These are phyloP conservation scores for Tubiluchus corallicola DNA, from an alignment of 2,888 invertebrate species.

Conservation along the genomic window DNA sequence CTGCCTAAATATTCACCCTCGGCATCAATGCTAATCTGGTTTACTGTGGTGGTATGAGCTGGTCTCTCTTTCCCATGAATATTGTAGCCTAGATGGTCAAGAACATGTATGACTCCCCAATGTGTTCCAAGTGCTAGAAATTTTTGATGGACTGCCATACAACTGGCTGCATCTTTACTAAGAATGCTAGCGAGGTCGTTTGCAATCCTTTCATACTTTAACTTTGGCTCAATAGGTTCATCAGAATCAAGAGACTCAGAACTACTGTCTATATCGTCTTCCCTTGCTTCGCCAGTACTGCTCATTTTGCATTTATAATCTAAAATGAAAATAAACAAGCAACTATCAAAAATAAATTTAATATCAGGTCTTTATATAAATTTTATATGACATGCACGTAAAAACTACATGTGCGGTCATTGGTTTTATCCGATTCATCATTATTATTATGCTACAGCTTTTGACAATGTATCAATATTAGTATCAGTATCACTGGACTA, in stretches of 20 bases:
- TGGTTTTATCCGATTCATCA: too few species aligned
- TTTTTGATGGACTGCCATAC: slow-evolving; percentile 82
- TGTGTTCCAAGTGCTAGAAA: slow-evolving; percentile 82
- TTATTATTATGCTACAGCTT: too few species aligned
- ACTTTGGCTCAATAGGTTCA: slow-evolving; percentile 54
- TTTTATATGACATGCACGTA: too few species aligned
- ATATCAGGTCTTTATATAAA: too few species aligned
- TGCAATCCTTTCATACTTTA: slow-evolving; percentile 71
- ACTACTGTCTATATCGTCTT: slow-evolving; percentile 7
- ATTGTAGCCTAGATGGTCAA: slow-evolving; percentile 80
- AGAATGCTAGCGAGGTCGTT: slow-evolving; percentile 72
- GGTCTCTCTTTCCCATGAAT: slow-evolving; percentile 48
- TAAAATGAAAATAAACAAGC: too few species aligned
- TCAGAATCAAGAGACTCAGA: slow-evolving; percentile 16
- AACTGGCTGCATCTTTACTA: slow-evolving; percentile 67
- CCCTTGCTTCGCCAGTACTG: neutral
- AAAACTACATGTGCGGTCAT: too few species aligned
- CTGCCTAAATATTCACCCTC: slow-evolving; percentile 78
- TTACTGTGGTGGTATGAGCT: slow-evolving; percentile 72
- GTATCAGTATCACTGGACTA: too few species aligned
- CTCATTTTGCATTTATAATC: too few species aligned
- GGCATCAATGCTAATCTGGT: slow-evolving; percentile 78
- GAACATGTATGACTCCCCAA: slow-evolving; percentile 68
- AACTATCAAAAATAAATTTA: too few species aligned
- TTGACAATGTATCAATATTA: too few species aligned